phyloP scores from a whole-genome alignment of 37 sponge, comb jelly and placozoan species.

The Tethya wilhelma region DNA sequence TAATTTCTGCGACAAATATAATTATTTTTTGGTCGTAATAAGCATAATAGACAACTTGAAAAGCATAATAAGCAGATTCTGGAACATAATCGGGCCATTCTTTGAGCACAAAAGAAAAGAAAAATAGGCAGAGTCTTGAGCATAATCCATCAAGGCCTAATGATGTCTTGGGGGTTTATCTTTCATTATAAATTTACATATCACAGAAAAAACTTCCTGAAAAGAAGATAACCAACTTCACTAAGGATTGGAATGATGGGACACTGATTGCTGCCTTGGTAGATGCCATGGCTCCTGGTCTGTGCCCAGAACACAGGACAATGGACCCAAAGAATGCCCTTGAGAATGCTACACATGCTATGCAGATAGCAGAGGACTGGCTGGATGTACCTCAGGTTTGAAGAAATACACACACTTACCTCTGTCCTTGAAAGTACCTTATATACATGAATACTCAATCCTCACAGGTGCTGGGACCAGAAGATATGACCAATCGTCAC shows the following conservation, averaged over 20 bases:
- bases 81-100: too few relatives aligned
- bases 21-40: too few relatives aligned
- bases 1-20: too few relatives aligned
- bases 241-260: slow-evolving; percentile 83
- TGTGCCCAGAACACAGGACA: slow-evolving; percentile 51
- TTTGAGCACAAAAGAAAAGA: too few relatives aligned
- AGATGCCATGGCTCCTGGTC: slow-evolving; percentile 64
- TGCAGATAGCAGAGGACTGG: slow-evolving; percentile 63
- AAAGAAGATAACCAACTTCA: slow-evolving; percentile 76
- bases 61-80: too few relatives aligned
- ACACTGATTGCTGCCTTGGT: slow-evolving; percentile 70
- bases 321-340: slow-evolving; percentile 60
- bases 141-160: too few relatives aligned
- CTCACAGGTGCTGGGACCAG: slow-evolving; percentile 49
- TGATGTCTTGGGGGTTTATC: too few relatives aligned
- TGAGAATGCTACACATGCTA: slow-evolving; percentile 65
- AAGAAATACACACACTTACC: background rate
- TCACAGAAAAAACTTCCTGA: slow-evolving; percentile 62
- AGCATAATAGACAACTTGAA: too few relatives aligned
- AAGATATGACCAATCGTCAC: slow-evolving; percentile 65
- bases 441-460: background rate
- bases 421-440: background rate
- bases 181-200: too few relatives aligned
- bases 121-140: too few relatives aligned
- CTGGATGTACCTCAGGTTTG: slow-evolving; percentile 79